Evolutionary conservation across 1,140 invertebrate species (phyloP), one percentile per base, ranked within the genome.

Genomic region (Calycopis cecrops): DNA sequence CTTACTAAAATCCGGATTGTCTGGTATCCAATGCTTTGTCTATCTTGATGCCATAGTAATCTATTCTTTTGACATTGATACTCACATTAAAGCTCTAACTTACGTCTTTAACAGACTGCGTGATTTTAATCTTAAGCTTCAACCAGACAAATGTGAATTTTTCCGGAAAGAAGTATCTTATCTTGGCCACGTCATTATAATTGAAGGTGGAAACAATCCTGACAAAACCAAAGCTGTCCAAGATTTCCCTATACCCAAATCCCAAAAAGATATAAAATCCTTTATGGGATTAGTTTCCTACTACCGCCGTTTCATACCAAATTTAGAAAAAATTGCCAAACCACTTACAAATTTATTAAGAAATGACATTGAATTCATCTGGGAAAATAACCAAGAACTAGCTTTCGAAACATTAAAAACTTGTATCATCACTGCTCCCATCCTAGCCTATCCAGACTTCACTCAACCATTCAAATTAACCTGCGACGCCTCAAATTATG

Each of bases 31-130:
- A n/a, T 52, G 50, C 16, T 69, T 75, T 10, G 69, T 85, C 0
- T 90, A 90, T 64, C 38, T 89, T 4, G 89, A 90, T 61, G 87
- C 89, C 50, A 71, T 88, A 0, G 62, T 89, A 0, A 63, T 85
- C 8, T 82, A 68, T 52, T 64, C 61, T 1, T 52, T 62, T 21
- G 71, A 65, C 9, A 72, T 87, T 48, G 52, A 81, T 7, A 62
- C 76, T 14, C 85, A 89, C 35, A 63, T 82, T 0, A 11, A 59
- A 12, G 67, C 78, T 52, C 35, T 89, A 2, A 21, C 48, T 38
- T 49, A 60, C 34, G 68, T 88, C 6, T 76, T 86, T 33, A 42
- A 73, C 6, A 59, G 50, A 48, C 57, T 88, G 0, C 33, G 69
- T 18, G 35, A 79, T n/a, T 61, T 55, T 16, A 67, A 75, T 47